These are phyloP conservation scores for Harpagifer antarcticus DNA, from an alignment of 2,797 vertebrate species.

Conservation along the genomic window DNA sequence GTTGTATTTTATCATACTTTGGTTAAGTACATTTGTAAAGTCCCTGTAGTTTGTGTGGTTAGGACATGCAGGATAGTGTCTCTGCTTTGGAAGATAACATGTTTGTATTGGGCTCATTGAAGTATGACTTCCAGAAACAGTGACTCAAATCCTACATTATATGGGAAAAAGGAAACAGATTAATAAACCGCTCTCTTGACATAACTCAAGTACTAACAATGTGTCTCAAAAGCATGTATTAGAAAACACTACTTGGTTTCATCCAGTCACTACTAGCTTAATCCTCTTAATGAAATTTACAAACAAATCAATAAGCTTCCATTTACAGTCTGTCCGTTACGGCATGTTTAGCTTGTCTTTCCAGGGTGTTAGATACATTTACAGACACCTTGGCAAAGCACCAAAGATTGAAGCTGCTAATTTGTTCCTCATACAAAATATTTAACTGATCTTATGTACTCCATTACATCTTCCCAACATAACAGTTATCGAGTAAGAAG, in stretches of 20 bases:
- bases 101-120: not conserved
- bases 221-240: not conserved
- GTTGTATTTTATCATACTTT: not conserved
- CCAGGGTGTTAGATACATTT: constrained; percentile 36
- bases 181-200: constrained; percentile 6
- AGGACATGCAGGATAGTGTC: not conserved
- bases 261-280: not conserved
- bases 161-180: constrained; percentile 17
- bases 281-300: constrained; percentile 1
- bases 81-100: not conserved
- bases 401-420: constrained; percentile 47
- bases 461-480: constrained; percentile 47
- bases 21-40: not conserved
- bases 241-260: not conserved
- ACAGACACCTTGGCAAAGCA: constrained; percentile 35
- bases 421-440: constrained; percentile 57
- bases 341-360: constrained; percentile 20
- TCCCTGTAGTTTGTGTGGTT: not conserved
- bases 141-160: no score
- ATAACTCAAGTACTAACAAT: not conserved
- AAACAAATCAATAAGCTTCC: constrained; percentile 17
- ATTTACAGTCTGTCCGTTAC: constrained; percentile 21
- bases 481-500: constrained; percentile 3
- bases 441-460: constrained; percentile 49
- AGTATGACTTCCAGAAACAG: not conserved